Conservation (phyloP, 2,113 vertebrate species). For the Cottus gobio region DNA sequence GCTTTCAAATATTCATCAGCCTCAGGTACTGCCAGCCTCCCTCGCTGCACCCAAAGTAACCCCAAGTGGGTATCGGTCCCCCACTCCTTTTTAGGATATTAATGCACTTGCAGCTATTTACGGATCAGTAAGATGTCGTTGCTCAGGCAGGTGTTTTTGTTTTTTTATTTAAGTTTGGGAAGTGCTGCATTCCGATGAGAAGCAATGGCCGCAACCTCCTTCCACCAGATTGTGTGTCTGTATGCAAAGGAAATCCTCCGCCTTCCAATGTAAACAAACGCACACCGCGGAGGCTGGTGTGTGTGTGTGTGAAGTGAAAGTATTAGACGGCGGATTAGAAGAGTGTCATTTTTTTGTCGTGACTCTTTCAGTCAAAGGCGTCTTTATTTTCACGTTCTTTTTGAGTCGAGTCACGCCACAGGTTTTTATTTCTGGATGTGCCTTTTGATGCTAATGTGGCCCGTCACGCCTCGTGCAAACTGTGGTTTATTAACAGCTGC, state of each 20-base stretch:
- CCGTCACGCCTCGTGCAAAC: conserved; percentile 50
- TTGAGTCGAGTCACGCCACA: conserved; percentile 20
- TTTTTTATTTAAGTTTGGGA: neutral
- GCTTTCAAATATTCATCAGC: conserved; percentile 52
- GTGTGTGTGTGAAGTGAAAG: conserved; percentile 3
- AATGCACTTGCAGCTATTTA: neutral
- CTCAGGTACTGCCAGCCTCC: neutral
- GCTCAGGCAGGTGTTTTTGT: neutral
- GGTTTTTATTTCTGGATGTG: neutral
- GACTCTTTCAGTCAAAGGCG: neutral
- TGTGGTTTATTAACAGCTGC: conserved; percentile 46
- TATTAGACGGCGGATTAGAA: neutral
- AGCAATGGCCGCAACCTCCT: neutral
- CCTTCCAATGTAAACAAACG: conserved; percentile 13
- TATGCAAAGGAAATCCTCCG: conserved; percentile 20
- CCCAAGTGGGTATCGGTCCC: neutral
- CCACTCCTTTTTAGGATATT: neutral
- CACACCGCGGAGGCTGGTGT: neutral
- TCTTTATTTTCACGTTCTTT: conserved; percentile 1
- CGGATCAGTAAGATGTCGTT: neutral
- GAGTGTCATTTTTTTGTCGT: neutral
- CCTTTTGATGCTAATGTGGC: conserved; percentile 21
- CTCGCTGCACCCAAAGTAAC: neutral
- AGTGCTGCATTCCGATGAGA: neutral
- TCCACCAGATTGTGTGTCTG: conserved; percentile 14